Evolutionary conservation across 2,113 vertebrate genomes (phyloP).

Genomic region (Anhinga anhinga): DNA sequence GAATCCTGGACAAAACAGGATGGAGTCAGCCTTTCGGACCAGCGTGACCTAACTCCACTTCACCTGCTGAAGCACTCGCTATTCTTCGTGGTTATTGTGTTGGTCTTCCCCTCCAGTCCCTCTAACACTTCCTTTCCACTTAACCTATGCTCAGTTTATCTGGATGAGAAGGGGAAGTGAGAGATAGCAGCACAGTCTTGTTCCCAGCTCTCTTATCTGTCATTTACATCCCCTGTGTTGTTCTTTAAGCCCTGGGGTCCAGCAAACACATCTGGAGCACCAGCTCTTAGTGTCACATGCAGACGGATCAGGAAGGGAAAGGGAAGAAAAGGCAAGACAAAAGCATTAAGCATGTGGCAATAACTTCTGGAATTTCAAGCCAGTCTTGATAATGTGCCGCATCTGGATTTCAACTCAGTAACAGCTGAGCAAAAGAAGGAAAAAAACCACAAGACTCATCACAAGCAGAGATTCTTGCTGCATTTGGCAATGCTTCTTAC

Average conservation of each 20-base stretch:
- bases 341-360: not conserved
- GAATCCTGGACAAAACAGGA: not conserved
- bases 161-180: not conserved
- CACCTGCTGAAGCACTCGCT: not conserved
- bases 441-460: not conserved
- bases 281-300: not conserved
- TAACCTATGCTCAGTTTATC: not conserved
- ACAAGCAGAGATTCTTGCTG: not conserved
- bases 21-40: not conserved
- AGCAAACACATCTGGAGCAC: not conserved
- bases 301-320: not conserved
- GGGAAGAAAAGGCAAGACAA: not conserved
- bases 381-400: not conserved
- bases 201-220: not conserved
- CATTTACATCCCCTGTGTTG: not conserved
- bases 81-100: not conserved
- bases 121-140: not conserved
- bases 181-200: not conserved
- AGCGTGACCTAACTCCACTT: not conserved
- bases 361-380: not conserved
- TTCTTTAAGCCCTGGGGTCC: not conserved
- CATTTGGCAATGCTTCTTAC: slow-evolving; percentile 63
- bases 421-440: not conserved
- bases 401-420: not conserved
- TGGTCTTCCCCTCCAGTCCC: not conserved